phyloP scores from a whole-genome alignment of 2,888 invertebrate genomes.

The Temnothorax unifasciatus region DNA sequence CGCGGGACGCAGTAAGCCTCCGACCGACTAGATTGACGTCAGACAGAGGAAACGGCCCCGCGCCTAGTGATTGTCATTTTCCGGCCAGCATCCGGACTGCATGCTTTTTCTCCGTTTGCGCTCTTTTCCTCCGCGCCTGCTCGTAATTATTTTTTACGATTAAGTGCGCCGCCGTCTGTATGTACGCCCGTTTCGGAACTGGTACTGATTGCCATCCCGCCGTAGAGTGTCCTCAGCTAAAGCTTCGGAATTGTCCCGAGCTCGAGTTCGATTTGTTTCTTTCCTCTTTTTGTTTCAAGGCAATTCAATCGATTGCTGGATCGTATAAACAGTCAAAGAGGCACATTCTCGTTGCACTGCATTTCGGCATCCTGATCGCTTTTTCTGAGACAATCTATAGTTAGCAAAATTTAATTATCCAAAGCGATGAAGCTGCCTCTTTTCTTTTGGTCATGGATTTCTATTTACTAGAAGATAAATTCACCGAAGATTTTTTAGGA shows the following conservation, averaged over 20 bases:
- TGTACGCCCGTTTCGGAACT: slow-evolving; percentile 61
- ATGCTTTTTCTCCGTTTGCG: slow-evolving; percentile 78
- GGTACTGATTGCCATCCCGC: slow-evolving; percentile 60
- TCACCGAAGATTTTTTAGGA: background rate
- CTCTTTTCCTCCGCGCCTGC: slow-evolving; percentile 77
- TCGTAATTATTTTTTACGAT: slow-evolving; percentile 85
- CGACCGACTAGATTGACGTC: slow-evolving; percentile 79
- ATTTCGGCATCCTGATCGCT: background rate
- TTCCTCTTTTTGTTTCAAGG: background rate
- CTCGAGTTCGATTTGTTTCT: slow-evolving; percentile 13
- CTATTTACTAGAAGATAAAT: slow-evolving; percentile 2
- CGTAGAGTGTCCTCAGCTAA: slow-evolving; percentile 6
- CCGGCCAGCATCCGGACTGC: slow-evolving; percentile 84
- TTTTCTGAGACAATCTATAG: slow-evolving; percentile 14
- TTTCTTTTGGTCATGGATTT: background rate
- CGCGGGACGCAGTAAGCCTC: slow-evolving; percentile 60
- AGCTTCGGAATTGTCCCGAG: slow-evolving; percentile 23
- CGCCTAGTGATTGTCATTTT: slow-evolving; percentile 85
- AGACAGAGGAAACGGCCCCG: slow-evolving; percentile 81
- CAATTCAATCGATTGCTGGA: background rate
- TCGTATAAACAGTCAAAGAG: background rate
- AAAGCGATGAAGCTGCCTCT: background rate
- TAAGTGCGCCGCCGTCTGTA: slow-evolving; percentile 78
- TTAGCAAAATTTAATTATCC: slow-evolving; percentile 20
- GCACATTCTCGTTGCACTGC: background rate